Conservation (phyloP, 2,888 invertebrate genomes). For the Chrysolina haemoptera region DNA sequence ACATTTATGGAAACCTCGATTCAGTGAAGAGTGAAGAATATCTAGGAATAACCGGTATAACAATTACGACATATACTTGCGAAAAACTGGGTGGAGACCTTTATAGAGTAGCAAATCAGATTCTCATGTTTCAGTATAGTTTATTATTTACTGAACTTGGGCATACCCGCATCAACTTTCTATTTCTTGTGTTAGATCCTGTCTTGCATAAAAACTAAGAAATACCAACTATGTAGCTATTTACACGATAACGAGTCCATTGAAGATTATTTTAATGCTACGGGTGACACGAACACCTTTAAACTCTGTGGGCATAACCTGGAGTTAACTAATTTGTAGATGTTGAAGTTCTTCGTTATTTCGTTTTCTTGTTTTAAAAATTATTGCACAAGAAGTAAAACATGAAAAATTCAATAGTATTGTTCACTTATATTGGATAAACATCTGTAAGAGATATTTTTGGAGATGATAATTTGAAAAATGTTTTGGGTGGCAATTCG, state of each 20-base stretch:
- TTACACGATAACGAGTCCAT: constrained; percentile 16
- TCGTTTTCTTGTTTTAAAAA: background rate
- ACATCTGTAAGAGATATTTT: no score
- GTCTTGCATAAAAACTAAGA: constrained; percentile 10
- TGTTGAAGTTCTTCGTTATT: background rate
- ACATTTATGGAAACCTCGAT: background rate
- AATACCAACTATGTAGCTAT: constrained; percentile 15
- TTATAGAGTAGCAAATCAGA: constrained; percentile 9
- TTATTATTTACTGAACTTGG: constrained; percentile 22
- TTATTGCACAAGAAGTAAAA: no score
- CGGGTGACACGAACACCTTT: constrained; percentile 10
- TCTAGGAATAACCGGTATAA: constrained; percentile 19
- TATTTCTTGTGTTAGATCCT: constrained; percentile 21
- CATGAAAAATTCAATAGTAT: no score
- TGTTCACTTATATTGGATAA: no score
- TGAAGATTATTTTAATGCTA: constrained; percentile 13
- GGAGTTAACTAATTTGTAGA: background rate
- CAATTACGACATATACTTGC: constrained; percentile 16
- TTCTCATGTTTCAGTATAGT: constrained; percentile 23
- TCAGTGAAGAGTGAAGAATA: constrained; percentile 8
- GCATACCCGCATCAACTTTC: constrained; percentile 23
- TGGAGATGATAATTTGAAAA: no score
- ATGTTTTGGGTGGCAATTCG: no score
- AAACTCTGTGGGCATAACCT: background rate
- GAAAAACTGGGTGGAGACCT: constrained; percentile 22